A percentile compares a stretch with the other conserved stretches of the same genome.
Conservation (phyloP, 2,113 vertebrate genomes). For the Hemicordylus capensis region DNA sequence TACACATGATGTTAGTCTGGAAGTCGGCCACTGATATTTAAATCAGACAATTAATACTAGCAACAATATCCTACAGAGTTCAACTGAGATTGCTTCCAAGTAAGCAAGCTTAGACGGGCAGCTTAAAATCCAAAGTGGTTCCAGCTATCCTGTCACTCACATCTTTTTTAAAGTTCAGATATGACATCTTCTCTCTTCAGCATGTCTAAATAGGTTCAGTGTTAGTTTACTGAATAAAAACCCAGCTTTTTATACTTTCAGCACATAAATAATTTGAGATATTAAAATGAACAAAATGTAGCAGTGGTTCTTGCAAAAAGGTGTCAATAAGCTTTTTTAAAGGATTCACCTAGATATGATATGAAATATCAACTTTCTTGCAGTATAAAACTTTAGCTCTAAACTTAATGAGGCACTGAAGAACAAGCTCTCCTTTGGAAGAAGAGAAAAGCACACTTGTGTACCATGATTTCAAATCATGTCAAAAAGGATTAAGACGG, state of each 20-base stretch:
- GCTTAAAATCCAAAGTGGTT: constrained; percentile 26
- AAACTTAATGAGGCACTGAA: constrained; percentile 62
- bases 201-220: constrained; percentile 20
- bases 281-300: constrained; percentile 46
- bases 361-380: constrained; percentile 52
- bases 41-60: not conserved
- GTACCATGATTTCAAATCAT: constrained; percentile 26
- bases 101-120: not conserved
- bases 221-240: constrained; percentile 36
- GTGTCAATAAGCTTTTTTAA: constrained; percentile 35
- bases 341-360: constrained; percentile 47
- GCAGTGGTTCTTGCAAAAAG: constrained; percentile 37
- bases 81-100: not conserved
- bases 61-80: not conserved
- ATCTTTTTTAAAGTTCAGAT: constrained; percentile 3
- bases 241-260: not conserved
- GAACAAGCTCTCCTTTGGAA: constrained; percentile 44
- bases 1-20: no score
- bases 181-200: constrained; percentile 6
- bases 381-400: constrained; percentile 25
- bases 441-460: constrained; percentile 35
- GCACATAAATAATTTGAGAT: not conserved
- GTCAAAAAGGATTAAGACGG: constrained; percentile 22
- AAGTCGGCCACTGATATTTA: constrained; percentile 44
- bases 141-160: not conserved